Evolutionary conservation across 2,888 invertebrate genomes (phyloP).

Genomic region (Minunthozetes semirufus): DNA sequence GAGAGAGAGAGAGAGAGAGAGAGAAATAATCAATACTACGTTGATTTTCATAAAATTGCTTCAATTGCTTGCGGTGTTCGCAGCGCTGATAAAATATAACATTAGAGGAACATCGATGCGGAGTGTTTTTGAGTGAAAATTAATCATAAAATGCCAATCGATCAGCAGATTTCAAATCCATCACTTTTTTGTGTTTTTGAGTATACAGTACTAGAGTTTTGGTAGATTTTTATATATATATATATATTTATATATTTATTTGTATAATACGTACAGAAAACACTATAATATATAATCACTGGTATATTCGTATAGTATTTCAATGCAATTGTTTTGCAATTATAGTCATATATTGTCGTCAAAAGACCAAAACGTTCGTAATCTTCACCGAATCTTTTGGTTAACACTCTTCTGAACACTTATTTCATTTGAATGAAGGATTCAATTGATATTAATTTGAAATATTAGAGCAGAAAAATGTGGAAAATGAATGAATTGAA

Average conservation of each 20-base stretch:
- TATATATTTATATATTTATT: slow-evolving; percentile 12
- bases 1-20: slow-evolving; percentile 7
- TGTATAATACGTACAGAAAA: slow-evolving; percentile 18
- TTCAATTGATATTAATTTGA: neutral
- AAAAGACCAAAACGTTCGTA: neutral
- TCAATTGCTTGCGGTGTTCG: slow-evolving; percentile 26
- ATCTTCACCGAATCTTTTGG: neutral
- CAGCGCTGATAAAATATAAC: slow-evolving; percentile 29
- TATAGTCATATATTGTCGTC: neutral
- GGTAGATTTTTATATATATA: slow-evolving; percentile 5
- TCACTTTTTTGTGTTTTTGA: slow-evolving; percentile 20
- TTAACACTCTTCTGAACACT: slow-evolving; percentile 6
- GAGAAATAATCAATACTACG: slow-evolving; percentile 1
- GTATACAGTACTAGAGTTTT: slow-evolving; percentile 17
- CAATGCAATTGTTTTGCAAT: neutral
- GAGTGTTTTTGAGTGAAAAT: slow-evolving; percentile 28
- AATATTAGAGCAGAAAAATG: slow-evolving; percentile 15
- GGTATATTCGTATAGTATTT: slow-evolving; percentile 5
- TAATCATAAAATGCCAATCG: slow-evolving; percentile 29
- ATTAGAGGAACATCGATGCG: slow-evolving; percentile 25
- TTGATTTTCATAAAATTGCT: slow-evolving; percentile 24
- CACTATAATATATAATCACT: slow-evolving; percentile 23
- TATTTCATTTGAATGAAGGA: neutral
- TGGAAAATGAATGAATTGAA: neutral
- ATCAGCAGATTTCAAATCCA: slow-evolving; percentile 9